phyloP scores from a whole-genome alignment of 2,888 invertebrate genomes.

The Eurytoma adleriae region DNA sequence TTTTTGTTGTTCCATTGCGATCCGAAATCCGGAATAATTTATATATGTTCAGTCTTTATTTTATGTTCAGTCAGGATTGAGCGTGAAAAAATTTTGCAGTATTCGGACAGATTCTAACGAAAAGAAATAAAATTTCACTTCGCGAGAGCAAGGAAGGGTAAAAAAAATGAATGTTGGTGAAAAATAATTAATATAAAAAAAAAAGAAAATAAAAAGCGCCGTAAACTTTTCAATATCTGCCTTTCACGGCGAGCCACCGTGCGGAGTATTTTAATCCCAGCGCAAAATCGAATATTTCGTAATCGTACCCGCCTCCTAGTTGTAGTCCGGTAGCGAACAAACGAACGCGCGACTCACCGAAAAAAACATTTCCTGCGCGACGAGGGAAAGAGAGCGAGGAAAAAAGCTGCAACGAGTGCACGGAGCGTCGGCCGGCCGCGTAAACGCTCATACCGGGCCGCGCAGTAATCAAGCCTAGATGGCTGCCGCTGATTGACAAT shows the following conservation, averaged over 20 bases:
- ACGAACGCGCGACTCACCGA: background rate
- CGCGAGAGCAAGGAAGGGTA: background rate
- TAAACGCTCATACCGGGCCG: constrained; percentile 49
- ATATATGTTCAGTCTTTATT: no score
- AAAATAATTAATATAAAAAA: constrained; percentile 28
- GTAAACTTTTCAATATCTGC: constrained; percentile 43
- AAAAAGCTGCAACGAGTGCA: background rate
- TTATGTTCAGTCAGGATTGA: no score
- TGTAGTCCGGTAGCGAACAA: constrained; percentile 19
- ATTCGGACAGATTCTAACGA: no score
- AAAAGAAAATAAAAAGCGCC: background rate
- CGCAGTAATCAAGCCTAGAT: constrained; percentile 70
- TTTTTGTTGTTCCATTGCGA: no score
- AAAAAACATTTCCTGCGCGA: constrained; percentile 41
- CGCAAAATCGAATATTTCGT: constrained; percentile 36
- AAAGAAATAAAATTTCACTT: constrained; percentile 1
- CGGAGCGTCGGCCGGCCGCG: background rate
- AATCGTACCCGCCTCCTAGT: constrained; percentile 3
- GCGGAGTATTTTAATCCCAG: no score
- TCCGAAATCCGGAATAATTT: no score
- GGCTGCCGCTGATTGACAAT: constrained; percentile 71
- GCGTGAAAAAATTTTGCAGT: no score
- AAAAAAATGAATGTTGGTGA: no score
- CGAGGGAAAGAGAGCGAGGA: constrained; percentile 28
- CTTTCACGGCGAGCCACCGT: background rate